Conservation (phyloP, 37 sponge, comb jelly and placozoan species). For the Theonella swinhoei region DNA sequence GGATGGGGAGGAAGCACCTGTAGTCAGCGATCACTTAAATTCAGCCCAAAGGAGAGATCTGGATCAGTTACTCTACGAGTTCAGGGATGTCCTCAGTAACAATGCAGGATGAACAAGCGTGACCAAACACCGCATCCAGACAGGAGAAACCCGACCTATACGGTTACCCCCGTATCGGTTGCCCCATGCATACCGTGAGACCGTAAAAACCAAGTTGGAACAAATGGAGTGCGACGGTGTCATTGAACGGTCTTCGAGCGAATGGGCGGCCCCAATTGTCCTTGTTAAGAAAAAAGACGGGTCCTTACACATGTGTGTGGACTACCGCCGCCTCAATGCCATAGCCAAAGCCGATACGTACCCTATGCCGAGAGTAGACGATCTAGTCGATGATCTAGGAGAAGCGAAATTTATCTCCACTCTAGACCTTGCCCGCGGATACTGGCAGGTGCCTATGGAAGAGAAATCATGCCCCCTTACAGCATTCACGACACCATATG, state of each 20-base stretch:
- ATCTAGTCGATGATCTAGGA: neutral
- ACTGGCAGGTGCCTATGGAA: too few relatives aligned
- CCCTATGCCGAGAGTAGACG: slow-evolving; percentile 3
- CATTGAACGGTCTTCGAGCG: neutral
- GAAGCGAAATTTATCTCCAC: neutral
- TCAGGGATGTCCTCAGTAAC: neutral
- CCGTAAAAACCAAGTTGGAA: neutral
- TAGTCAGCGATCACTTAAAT: neutral
- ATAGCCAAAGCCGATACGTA: neutral
- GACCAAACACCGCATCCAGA: slow-evolving; percentile 2
- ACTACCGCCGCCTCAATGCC: neutral
- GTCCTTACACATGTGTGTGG: neutral
- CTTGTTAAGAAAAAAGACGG: slow-evolving; percentile 6
- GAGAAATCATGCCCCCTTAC: too few relatives aligned
- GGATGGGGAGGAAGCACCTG: neutral
- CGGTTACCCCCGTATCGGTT: slow-evolving; percentile 10
- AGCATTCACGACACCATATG: too few relatives aligned
- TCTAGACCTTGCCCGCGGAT: neutral
- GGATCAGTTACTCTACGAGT: neutral
- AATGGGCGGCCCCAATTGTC: slow-evolving; percentile 1
- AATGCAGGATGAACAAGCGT: slow-evolving; percentile 1
- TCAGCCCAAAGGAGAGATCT: neutral
- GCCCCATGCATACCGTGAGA: neutral
- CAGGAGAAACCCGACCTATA: slow-evolving; percentile 8
- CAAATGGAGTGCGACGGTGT: slow-evolving; percentile 1